These are phyloP conservation scores for Gambelia wislizenii DNA, from an alignment of 2,797 vertebrate species.

Conservation along the genomic window DNA sequence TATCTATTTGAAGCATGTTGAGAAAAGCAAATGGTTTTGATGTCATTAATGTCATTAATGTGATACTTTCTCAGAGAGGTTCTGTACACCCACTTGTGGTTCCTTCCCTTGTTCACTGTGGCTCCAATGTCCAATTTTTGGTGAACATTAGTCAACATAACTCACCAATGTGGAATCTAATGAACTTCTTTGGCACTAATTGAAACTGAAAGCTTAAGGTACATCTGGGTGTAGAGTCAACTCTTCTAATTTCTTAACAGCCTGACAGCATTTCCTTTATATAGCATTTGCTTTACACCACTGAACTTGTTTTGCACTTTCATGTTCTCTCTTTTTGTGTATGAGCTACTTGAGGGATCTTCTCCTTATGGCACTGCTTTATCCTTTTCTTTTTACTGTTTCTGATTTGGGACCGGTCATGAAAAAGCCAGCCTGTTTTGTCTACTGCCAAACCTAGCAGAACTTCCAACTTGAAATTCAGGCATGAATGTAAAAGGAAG, in stretches of 20 bases:
- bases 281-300: background rate
- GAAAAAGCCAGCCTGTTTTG: background rate
- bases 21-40: background rate
- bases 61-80: background rate
- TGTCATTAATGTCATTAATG: background rate
- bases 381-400: background rate
- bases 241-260: conserved; percentile 23
- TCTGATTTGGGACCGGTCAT: background rate
- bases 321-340: background rate
- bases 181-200: conserved; percentile 24
- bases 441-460: background rate
- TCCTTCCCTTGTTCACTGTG: background rate
- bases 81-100: background rate
- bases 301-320: background rate
- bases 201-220: conserved; percentile 46
- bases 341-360: background rate
- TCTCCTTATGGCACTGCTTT: background rate
- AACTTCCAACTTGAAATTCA: background rate
- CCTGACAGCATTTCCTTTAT: conserved; percentile 57
- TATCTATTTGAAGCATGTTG: background rate
- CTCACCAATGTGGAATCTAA: conserved; percentile 27
- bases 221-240: conserved; percentile 12
- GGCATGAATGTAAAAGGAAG: too few species aligned
- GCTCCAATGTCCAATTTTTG: too few species aligned
- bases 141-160: background rate